Percentiles rank a stretch among this genome's conserved stretches.
These are phyloP conservation scores for Callocephalon fimbriatum DNA, from an alignment of 2,113 vertebrate genomes.

Conservation along the genomic window DNA sequence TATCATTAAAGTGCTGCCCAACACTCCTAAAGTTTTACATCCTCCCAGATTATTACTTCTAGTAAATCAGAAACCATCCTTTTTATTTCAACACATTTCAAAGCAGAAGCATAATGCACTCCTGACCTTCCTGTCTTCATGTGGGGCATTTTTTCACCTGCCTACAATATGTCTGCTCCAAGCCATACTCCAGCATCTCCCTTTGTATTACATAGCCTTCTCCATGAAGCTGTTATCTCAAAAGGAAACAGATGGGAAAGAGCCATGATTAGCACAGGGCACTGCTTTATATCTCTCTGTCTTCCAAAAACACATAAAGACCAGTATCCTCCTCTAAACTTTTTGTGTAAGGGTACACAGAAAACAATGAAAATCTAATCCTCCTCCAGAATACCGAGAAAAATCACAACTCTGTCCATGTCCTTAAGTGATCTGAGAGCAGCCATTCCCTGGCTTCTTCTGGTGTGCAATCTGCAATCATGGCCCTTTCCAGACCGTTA, in stretches of 20 bases:
- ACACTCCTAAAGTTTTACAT: background rate
- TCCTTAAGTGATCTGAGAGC: background rate
- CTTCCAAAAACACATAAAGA: background rate
- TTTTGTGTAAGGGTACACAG: background rate
- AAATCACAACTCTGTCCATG: background rate
- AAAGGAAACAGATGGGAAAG: slow-evolving; percentile 32
- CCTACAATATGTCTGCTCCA: background rate
- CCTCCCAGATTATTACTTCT: background rate
- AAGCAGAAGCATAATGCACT: background rate
- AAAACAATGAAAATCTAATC: background rate
- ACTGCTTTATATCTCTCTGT: background rate
- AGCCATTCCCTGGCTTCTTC: background rate
- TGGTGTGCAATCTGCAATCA: background rate
- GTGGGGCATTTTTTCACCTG: background rate
- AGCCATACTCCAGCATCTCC: background rate
- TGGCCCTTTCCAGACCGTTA: background rate
- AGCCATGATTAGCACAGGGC: background rate
- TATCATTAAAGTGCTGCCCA: background rate
- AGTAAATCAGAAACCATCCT: background rate
- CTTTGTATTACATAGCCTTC: background rate
- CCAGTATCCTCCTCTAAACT: background rate
- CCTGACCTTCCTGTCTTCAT: slow-evolving; percentile 13
- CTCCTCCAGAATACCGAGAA: background rate
- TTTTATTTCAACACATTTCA: background rate
- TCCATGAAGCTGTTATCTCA: background rate